Evolutionary conservation across 1,140 invertebrate species (phyloP), one percentile per base, ranked within the genome.

Genomic region (Sycophaga agraensis): DNA sequence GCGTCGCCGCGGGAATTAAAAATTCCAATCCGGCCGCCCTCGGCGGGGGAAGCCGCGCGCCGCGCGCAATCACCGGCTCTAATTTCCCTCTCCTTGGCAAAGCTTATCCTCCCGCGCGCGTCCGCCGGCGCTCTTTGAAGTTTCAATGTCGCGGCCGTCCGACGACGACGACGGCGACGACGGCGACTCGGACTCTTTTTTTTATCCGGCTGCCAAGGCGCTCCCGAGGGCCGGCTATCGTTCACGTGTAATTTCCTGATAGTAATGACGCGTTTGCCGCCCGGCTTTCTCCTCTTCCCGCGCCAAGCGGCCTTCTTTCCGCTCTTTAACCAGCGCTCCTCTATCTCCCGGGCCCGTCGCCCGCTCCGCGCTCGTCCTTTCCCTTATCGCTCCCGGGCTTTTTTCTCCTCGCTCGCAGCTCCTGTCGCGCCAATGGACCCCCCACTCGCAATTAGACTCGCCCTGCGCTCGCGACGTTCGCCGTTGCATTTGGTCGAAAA

Each of bases 131-230:
- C 7, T 21, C 45, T 58, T 57, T 57, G 19, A 48, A 58, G 19
- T 48, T 58, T 58, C 42, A 58, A 48, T 58, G 55, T 58, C 55
- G 21, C 57, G 63, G n/a, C n/a, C n/a, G n/a, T n/a, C n/a, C n/a
- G n/a, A n/a, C n/a, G n/a, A 66, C 63, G 48, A 12, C 40, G 45
- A 60, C 43, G 28, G 28, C 37, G 43, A n/a, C n/a, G n/a, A n/a
- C n/a, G n/a, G n/a, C n/a, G n/a, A n/a, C n/a, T n/a, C n/a, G n/a
- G n/a, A n/a, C n/a, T n/a, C n/a, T n/a, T n/a, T n/a, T 31, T 11
- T 31, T 31, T 31, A 6, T 31, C 28, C 11, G 5, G 28, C 28
- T 31, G 5, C 11, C 11, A 31, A 31, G 28, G 5, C 11, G n/a
- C n/a, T n/a, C n/a, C n/a, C n/a, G n/a, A n/a, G n/a, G n/a, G n/a